phyloP scores from a whole-genome alignment of 2,888 invertebrate species.

The Thysanoteuthis rhombus region DNA sequence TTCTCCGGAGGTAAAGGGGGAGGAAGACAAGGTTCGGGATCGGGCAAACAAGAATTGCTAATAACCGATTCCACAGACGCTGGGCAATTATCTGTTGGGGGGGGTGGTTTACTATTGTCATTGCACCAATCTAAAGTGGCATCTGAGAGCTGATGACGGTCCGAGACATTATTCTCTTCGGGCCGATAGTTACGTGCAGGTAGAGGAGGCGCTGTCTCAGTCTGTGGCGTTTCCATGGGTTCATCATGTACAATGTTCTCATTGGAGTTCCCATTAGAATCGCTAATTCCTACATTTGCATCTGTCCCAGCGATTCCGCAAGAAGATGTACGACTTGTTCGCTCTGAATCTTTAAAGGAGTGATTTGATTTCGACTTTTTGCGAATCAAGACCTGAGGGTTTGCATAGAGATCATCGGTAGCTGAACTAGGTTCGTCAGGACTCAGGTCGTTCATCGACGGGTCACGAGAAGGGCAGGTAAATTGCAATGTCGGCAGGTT shows the following conservation, averaged over 20 bases:
- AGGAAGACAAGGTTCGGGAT: slow-evolving; percentile 16
- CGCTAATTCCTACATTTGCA: neutral
- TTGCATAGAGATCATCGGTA: slow-evolving; percentile 28
- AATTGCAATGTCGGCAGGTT: slow-evolving; percentile 23
- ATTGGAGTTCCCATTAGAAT: slow-evolving; percentile 24
- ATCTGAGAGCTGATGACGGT: neutral
- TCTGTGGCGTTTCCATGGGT: neutral
- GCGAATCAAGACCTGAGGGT: slow-evolving; percentile 23
- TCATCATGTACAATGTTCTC: neutral
- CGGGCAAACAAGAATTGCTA: slow-evolving; percentile 13
- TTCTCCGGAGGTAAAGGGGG: neutral
- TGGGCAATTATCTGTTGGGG: neutral
- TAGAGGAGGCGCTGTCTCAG: neutral
- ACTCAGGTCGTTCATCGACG: slow-evolving; percentile 1
- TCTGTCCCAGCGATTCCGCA: neutral
- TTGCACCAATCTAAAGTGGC: neutral
- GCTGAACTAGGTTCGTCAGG: neutral
- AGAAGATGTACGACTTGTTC: neutral
- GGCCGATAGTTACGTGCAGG: slow-evolving; percentile 28
- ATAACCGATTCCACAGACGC: neutral
- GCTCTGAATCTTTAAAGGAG: slow-evolving; percentile 15
- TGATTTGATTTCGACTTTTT: slow-evolving; percentile 12
- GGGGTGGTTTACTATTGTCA: neutral
- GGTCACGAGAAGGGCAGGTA: slow-evolving; percentile 22
- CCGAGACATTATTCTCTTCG: neutral